Base-by-base conservation (phyloP, 2,888 invertebrate genomes). In the Teleogryllus oceanicus region DNA sequence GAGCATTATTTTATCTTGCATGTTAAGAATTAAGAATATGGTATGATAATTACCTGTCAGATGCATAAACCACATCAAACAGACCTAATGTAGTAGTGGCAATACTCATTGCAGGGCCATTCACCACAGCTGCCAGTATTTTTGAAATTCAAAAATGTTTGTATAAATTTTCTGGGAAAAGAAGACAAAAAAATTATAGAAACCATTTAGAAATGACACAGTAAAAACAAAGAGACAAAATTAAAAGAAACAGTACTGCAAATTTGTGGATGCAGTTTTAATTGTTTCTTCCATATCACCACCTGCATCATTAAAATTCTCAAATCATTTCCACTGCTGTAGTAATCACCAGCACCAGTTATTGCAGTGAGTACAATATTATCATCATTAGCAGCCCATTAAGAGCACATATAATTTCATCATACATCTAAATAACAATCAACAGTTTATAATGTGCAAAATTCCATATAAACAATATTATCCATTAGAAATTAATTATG, bases 91-190 rank as follows among this genome's bases (percentile, higher is more conserved):
- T 92, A 0, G 98, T 98, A 4, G 93, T 93, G 75, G 93, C 93
- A 83, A 99, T 93, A 49, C 99, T 99, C 83, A 98, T 92, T 18
- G 97, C 96, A 75, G 97, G 97, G 2, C 99, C 99, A 89, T 99
- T 98, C 0, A 98, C 93, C 81, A 97, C 88, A 18, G 94, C 94
- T 82, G 98, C 90, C 76, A 99, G 86, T 62, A 97, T 88, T 87
- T 99, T 99, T 0, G 94, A 86, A 95, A 97, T 83, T 92, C 91
- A 97, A 95, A 83, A 96, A 92, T 0, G 94, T 89, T 81, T 90
- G 88, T 2, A 97, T 90, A 87, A 94, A 94, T 11, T 90, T 88
- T 84, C 91, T 92, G 80, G 89, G 88, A 75, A 79, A 80, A 78
- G 76, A 77, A 75, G 0, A 21, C 3, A 20, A 13, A 75, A 75